Conservation (phyloP, 2,888 invertebrate species). For the Clunio marinus region DNA sequence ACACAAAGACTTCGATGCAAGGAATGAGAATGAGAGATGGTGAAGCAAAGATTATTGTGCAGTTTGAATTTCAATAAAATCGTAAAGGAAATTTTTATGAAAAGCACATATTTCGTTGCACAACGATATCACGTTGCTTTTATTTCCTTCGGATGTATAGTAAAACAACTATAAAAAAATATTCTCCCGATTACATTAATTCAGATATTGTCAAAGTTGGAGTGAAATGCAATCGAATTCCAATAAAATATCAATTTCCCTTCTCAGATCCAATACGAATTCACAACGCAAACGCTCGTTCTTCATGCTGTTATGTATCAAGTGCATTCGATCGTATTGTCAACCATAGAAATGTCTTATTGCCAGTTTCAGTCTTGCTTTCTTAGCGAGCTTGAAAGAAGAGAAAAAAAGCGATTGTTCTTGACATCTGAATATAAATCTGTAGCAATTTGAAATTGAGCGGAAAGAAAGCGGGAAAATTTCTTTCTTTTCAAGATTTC, state of each 20-base stretch:
- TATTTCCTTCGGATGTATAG: slow-evolving; percentile 1
- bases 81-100: slow-evolving; percentile 4
- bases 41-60: slow-evolving; percentile 32
- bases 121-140: background rate
- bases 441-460: slow-evolving; percentile 34
- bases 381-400: background rate
- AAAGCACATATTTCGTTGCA: background rate
- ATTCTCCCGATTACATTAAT: background rate
- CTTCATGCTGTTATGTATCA: slow-evolving; percentile 17
- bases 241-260: background rate
- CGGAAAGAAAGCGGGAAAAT: slow-evolving; percentile 13
- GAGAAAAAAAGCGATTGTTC: slow-evolving; percentile 9
- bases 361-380: slow-evolving; percentile 20
- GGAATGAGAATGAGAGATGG: background rate
- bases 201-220: background rate
- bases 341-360: slow-evolving; percentile 36
- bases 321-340: slow-evolving; percentile 27
- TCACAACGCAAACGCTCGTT: too few relatives aligned
- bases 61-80: slow-evolving; percentile 35
- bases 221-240: background rate
- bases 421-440: slow-evolving; percentile 34
- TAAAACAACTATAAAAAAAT: background rate
- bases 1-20: too few relatives aligned
- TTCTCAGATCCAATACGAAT: background rate
- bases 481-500: background rate